phyloP scores from a whole-genome alignment of 1,140 invertebrate species.

The Ceratosolen solmsi region DNA sequence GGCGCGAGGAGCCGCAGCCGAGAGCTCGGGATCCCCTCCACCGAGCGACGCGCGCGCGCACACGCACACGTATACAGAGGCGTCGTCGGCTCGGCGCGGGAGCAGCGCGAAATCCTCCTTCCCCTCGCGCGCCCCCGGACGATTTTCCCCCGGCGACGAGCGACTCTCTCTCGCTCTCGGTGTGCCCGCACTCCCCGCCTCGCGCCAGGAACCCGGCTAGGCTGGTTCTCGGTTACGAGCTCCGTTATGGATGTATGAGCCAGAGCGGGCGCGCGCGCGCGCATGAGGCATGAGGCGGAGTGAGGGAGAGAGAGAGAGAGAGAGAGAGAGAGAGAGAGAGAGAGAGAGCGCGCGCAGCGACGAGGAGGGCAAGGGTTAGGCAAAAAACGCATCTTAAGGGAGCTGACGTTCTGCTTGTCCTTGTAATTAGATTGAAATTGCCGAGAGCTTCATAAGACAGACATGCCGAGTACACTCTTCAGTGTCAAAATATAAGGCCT shows the following conservation, averaged over 20 bases:
- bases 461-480: too few relatives aligned
- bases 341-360: too few relatives aligned
- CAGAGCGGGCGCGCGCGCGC: too few relatives aligned
- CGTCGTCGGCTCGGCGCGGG: not conserved
- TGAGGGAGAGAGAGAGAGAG: too few relatives aligned
- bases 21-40: constrained; percentile 49
- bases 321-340: too few relatives aligned
- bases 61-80: constrained; percentile 18
- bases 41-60: constrained; percentile 60
- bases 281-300: too few relatives aligned
- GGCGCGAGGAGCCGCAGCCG: constrained; percentile 30
- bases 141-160: constrained; percentile 25
- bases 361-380: not conserved
- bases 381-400: not conserved
- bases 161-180: not conserved
- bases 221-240: not conserved
- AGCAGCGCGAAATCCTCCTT: not conserved
- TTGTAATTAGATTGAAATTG: too few relatives aligned
- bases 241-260: constrained; percentile 4
- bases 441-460: too few relatives aligned
- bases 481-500: too few relatives aligned
- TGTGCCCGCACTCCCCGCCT: not conserved
- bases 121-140: constrained; percentile 2
- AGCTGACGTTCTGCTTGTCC: too few relatives aligned
- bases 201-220: not conserved